These are phyloP conservation scores for Alcedo atthis DNA, from an alignment of 2,797 vertebrate genomes.

Conservation along the genomic window DNA sequence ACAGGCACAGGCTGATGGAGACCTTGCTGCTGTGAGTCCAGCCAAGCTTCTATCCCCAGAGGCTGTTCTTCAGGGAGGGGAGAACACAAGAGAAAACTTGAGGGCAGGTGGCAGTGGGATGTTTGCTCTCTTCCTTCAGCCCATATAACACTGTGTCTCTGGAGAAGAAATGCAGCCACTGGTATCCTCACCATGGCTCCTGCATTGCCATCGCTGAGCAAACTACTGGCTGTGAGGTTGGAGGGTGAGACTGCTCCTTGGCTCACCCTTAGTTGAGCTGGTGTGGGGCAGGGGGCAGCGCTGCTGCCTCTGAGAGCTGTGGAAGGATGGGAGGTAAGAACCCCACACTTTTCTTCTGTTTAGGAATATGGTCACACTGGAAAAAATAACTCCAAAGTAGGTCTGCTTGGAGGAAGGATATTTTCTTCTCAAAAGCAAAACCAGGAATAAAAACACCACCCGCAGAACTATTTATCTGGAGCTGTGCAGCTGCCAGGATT, in stretches of 20 bases:
- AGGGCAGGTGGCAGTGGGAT: accelerated
- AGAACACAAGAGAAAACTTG: neutral
- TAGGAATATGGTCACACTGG: neutral
- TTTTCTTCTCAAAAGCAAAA: neutral
- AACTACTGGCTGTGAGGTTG: neutral
- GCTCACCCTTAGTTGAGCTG: accelerated
- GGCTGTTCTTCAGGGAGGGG: neutral
- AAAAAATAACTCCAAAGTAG: neutral
- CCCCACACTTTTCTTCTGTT: neutral
- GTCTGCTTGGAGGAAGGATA: neutral
- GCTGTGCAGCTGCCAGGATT: neutral
- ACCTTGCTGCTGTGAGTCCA: neutral
- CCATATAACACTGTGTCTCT: accelerated
- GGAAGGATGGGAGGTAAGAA: neutral
- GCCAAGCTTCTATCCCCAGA: neutral
- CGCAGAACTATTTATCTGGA: neutral
- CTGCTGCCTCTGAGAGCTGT: neutral
- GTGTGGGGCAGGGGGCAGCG: neutral
- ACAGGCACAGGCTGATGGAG: neutral
- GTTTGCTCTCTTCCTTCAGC: neutral
- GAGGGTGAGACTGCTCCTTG: neutral
- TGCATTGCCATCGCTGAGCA: accelerated
- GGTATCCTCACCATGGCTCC: accelerated
- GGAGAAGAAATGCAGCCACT: neutral
- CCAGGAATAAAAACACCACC: neutral